Evolutionary conservation across 2,888 invertebrate genomes (phyloP).

Genomic region (Scotopteryx bipunctaria): DNA sequence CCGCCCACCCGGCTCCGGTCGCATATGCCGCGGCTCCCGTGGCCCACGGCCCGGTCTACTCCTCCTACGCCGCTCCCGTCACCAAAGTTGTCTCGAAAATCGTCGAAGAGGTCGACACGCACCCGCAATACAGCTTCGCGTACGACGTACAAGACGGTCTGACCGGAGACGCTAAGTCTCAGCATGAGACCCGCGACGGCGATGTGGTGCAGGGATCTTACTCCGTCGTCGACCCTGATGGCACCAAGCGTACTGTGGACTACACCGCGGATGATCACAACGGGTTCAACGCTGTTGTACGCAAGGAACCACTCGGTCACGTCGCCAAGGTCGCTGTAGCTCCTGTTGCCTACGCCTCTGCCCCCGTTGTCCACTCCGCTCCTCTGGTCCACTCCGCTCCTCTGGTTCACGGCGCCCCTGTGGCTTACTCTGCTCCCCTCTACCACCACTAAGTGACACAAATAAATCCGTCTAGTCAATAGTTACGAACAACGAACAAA

Average conservation of each 20-base stretch:
- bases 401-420: constrained; percentile 42
- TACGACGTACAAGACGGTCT: constrained; percentile 79
- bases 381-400: constrained; percentile 52
- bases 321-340: constrained; percentile 48
- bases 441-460: constrained; percentile 23
- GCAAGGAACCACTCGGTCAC: constrained; percentile 65
- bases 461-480: constrained; percentile 23
- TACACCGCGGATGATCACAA: constrained; percentile 75
- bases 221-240: constrained; percentile 79
- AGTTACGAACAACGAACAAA: neutral
- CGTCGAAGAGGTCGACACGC: constrained; percentile 56
- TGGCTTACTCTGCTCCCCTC: constrained; percentile 16
- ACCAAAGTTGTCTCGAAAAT: constrained; percentile 49
- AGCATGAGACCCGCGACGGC: constrained; percentile 80
- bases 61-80: constrained; percentile 45
- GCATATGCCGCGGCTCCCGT: constrained; percentile 45
- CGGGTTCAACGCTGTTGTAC: constrained; percentile 80
- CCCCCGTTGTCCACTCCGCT: constrained; percentile 51
- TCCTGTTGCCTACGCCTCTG: constrained; percentile 38
- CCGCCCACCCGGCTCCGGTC: constrained; percentile 54
- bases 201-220: constrained; percentile 79
- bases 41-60: constrained; percentile 35
- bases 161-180: constrained; percentile 73
- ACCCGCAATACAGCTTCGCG: constrained; percentile 77
- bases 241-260: constrained; percentile 78